Conservation (phyloP, 37 sponge, comb jelly and placozoan species). For the Aplysina aerophoba region DNA sequence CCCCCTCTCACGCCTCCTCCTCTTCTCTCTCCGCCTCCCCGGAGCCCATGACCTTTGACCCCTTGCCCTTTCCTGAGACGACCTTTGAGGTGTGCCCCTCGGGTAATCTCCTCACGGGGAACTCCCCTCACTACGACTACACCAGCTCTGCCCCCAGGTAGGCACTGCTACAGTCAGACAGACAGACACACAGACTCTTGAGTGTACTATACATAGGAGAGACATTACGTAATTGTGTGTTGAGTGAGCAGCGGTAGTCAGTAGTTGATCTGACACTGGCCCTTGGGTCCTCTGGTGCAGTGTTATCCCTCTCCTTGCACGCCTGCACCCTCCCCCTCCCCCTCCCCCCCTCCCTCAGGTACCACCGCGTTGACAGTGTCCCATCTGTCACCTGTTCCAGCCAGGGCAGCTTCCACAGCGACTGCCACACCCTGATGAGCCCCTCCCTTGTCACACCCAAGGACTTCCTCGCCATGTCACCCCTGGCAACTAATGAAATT, state of each 20-base stretch:
- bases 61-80: not conserved
- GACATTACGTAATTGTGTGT: no score
- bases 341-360: not conserved
- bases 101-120: not conserved
- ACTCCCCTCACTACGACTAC: not conserved
- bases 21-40: slow-evolving; percentile 2
- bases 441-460: not conserved
- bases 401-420: not conserved
- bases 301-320: no score
- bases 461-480: not conserved
- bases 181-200: no score
- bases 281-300: no score
- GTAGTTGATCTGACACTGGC: no score
- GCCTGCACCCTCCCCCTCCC: not conserved
- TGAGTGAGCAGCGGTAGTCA: no score
- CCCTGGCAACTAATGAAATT: not conserved
- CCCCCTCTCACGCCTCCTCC: slow-evolving; percentile 22
- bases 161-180: no score
- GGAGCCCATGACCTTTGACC: not conserved
- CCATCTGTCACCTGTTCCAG: not conserved
- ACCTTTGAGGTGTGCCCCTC: not conserved
- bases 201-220: no score
- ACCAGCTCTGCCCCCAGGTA: not conserved
- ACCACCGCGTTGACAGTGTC: not conserved
- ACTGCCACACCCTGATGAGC: slow-evolving; percentile 12